Percentiles rank a stretch among this genome's conserved stretches.
Evolutionary conservation across 2,113 vertebrate species (phyloP).

Genomic region (Cercocebus atys): DNA sequence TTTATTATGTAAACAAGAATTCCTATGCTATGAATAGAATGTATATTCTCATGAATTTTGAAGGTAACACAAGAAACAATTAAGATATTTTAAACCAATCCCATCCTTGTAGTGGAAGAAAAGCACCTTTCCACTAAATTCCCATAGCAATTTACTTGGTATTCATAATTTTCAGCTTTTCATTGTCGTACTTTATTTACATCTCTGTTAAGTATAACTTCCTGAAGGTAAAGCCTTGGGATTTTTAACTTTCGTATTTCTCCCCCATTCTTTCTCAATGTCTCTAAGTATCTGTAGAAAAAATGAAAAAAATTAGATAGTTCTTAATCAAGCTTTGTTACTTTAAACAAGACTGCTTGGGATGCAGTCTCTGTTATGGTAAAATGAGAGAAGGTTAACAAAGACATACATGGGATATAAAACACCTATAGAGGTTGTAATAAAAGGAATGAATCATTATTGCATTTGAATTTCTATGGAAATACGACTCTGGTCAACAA

Average conservation of each 20-base stretch:
- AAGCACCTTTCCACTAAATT: background rate
- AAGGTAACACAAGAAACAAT: background rate
- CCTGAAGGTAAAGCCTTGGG: background rate
- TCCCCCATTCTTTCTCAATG: background rate
- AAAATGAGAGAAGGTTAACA: background rate
- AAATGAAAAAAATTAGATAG: background rate
- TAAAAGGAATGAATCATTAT: no score
- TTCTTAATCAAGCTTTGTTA: background rate
- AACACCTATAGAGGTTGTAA: background rate
- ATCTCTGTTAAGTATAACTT: background rate
- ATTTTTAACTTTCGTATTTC: background rate
- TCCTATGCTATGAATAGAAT: background rate
- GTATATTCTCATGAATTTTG: background rate
- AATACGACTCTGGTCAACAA: no score
- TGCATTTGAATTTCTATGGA: no score
- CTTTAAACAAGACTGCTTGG: background rate
- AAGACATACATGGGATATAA: background rate
- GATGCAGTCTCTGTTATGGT: background rate
- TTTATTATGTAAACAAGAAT: constrained; percentile 25
- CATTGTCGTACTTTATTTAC: background rate
- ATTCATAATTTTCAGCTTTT: background rate
- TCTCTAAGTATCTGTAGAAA: background rate
- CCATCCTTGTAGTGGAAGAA: background rate
- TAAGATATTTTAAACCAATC: background rate
- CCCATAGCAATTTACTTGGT: background rate